Conservation (phyloP, 2,113 vertebrate genomes). For the Acinonyx jubatus region DNA sequence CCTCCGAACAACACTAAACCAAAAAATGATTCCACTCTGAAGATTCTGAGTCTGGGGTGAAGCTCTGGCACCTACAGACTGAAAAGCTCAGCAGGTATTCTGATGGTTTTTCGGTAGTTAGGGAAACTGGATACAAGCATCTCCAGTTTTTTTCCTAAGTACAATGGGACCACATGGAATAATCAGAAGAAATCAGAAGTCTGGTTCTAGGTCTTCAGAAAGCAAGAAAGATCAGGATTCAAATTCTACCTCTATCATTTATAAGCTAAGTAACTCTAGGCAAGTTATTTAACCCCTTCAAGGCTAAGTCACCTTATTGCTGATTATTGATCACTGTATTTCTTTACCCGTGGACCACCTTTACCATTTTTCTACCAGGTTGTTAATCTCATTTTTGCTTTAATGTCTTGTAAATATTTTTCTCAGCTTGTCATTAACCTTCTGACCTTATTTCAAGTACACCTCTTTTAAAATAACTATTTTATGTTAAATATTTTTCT, state of each 20-base stretch:
- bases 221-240: constrained; percentile 3
- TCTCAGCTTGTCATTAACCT: constrained; percentile 4
- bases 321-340: not conserved
- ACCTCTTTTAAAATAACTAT: not conserved
- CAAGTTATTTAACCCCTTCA: not conserved
- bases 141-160: not conserved
- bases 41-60: not conserved
- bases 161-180: not conserved
- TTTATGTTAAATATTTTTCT: constrained; percentile 34
- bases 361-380: constrained; percentile 22
- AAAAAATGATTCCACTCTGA: not conserved
- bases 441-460: constrained; percentile 25
- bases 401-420: constrained; percentile 40
- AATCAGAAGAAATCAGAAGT: not conserved
- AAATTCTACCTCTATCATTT: constrained; percentile 9
- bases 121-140: not conserved
- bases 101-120: not conserved
- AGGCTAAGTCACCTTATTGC: not conserved
- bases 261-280: not conserved
- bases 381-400: constrained; percentile 52
- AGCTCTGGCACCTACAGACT: not conserved
- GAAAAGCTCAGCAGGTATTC: constrained; percentile 18
- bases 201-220: not conserved
- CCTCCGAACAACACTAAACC: not conserved
- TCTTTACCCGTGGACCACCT: not conserved